Evolutionary conservation across 2,113 vertebrate genomes (phyloP).

Genomic region (Brachionichthys hirsutus): DNA sequence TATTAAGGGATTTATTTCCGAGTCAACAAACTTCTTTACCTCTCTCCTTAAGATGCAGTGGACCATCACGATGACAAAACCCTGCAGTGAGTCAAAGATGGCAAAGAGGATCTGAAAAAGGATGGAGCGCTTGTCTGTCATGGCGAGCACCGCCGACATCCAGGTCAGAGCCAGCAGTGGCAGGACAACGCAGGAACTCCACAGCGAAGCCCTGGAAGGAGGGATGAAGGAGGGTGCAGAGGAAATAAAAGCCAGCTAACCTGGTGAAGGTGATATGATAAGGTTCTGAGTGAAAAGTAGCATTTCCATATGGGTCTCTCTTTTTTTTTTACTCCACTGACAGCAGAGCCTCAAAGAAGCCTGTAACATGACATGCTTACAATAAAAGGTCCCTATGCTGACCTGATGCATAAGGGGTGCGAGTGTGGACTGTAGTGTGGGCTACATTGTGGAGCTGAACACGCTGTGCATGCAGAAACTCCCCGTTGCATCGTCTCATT

Average conservation of each 20-base stretch:
- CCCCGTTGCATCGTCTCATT: conserved; percentile 61
- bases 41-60: conserved; percentile 97
- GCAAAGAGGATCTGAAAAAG: conserved; percentile 99
- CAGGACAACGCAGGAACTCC: conserved; percentile 97
- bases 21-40: conserved; percentile 69
- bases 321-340: neutral
- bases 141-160: conserved; percentile 99
- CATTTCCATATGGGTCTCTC: conserved; percentile 13
- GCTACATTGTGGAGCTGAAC: conserved; percentile 33
- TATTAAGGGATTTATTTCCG: too few species aligned
- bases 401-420: conserved; percentile 7
- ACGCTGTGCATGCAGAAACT: conserved; percentile 37
- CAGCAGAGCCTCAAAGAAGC: neutral
- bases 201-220: conserved; percentile 91
- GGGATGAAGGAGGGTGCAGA: conserved; percentile 17
- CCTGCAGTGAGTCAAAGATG: conserved; percentile 98
- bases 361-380: neutral
- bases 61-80: conserved; percentile 99
- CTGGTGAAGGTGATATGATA: conserved; percentile 7
- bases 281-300: conserved; percentile 5
- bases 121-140: conserved; percentile 99
- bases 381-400: neutral
- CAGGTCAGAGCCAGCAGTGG: conserved; percentile 96
- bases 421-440: conserved; percentile 15
- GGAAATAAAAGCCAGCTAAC: conserved; percentile 10